These are phyloP conservation scores for Stegodyphus dumicola DNA, from an alignment of 1,140 invertebrate genomes.

Conservation along the genomic window DNA sequence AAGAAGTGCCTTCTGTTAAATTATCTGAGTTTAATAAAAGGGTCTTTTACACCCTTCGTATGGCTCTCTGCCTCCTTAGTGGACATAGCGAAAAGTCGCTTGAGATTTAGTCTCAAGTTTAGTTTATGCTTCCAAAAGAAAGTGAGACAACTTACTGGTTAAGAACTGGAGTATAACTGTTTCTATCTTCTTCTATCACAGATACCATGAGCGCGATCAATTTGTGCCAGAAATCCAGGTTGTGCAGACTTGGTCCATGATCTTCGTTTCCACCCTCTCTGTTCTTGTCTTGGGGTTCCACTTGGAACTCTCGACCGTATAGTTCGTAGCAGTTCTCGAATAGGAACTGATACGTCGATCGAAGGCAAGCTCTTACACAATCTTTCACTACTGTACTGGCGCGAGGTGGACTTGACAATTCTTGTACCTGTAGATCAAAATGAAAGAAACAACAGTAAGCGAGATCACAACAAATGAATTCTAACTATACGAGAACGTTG, in stretches of 20 bases:
- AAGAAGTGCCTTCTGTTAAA: too few species aligned
- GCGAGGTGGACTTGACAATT: conserved; percentile 94
- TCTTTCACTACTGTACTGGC: conserved; percentile 99
- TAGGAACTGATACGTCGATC: conserved; percentile 97
- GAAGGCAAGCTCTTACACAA: conserved; percentile 97
- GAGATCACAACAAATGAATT: too few species aligned
- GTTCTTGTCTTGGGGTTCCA: conserved; percentile 77
- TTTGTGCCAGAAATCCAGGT: conserved; percentile 98
- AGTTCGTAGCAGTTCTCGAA: conserved; percentile 98
- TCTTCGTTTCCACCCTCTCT: conserved; percentile 73
- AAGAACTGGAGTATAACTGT: conserved; percentile 97
- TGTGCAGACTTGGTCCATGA: conserved; percentile 88
- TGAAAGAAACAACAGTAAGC: background rate
- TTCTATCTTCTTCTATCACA: conserved; percentile 98
- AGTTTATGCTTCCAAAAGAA: too few species aligned
- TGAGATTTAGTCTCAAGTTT: too few species aligned
- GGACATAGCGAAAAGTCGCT: too few species aligned
- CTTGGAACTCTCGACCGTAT: conserved; percentile 92
- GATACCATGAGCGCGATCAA: conserved; percentile 97
- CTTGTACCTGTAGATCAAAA: conserved; percentile 83
- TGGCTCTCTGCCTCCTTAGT: too few species aligned
- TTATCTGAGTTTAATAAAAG: too few species aligned
- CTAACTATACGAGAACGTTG: too few species aligned
- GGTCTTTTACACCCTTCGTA: too few species aligned
- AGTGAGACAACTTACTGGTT: conserved; percentile 80